These are phyloP conservation scores for Polietes domitor DNA, from an alignment of 2,888 invertebrate genomes.

Conservation along the genomic window DNA sequence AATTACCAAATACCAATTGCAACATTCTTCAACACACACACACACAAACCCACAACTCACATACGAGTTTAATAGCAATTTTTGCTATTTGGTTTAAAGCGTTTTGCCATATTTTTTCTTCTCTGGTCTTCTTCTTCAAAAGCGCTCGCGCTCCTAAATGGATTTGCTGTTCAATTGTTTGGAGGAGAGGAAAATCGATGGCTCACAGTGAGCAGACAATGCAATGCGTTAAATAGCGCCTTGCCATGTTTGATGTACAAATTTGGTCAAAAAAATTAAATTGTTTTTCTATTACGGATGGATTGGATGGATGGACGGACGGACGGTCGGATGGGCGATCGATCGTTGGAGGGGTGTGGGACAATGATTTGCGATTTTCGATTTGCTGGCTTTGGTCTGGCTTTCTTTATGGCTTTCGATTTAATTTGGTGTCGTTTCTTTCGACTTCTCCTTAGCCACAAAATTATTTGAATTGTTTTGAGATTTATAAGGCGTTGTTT, in stretches of 20 bases:
- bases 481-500: slow-evolving; percentile 19
- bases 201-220: slow-evolving; percentile 43
- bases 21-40: slow-evolving; percentile 48
- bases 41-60: slow-evolving; percentile 42
- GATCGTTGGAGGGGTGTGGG: not conserved
- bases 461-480: slow-evolving; percentile 20
- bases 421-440: not conserved
- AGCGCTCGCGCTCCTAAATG: slow-evolving; percentile 53
- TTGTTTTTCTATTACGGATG: slow-evolving; percentile 49
- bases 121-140: slow-evolving; percentile 2
- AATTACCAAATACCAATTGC: slow-evolving; percentile 47
- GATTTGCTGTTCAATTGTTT: slow-evolving; percentile 57
- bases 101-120: slow-evolving; percentile 13
- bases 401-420: not conserved
- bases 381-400: too few species aligned
- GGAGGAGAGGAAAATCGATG: slow-evolving; percentile 36
- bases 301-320: slow-evolving; percentile 46
- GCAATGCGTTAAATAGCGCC: slow-evolving; percentile 64
- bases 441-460: not conserved
- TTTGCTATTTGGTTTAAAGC: slow-evolving; percentile 23
- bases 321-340: not conserved
- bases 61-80: slow-evolving; percentile 17
- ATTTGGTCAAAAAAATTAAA: slow-evolving; percentile 63
- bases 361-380: not conserved
- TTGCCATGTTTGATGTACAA: slow-evolving; percentile 66